A percentile compares a stretch with the other conserved stretches of the same genome.
These are phyloP conservation scores for Sinocyclocheilus grahami DNA, from an alignment of 2,113 vertebrate species.

Conservation along the genomic window DNA sequence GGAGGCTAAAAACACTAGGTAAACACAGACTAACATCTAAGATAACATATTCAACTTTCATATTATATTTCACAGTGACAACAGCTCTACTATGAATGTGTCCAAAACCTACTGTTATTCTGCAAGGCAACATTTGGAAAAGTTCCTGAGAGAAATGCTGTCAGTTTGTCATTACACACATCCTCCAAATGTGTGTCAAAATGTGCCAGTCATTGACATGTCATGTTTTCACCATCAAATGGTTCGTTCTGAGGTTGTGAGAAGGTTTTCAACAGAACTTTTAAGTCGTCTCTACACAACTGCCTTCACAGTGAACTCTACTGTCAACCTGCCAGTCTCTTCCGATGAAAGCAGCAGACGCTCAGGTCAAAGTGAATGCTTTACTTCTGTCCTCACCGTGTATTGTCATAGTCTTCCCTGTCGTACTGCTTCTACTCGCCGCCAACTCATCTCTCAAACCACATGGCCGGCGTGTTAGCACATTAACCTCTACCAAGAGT, in stretches of 20 bases:
- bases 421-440: slow-evolving; percentile 16
- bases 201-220: slow-evolving; percentile 21
- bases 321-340: slow-evolving; percentile 26
- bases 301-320: slow-evolving; percentile 15
- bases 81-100: not conserved
- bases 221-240: slow-evolving; percentile 32
- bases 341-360: slow-evolving; percentile 33
- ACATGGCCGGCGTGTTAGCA: slow-evolving; percentile 22
- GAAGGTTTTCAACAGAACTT: slow-evolving; percentile 7
- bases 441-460: slow-evolving; percentile 49
- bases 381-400: slow-evolving; percentile 42
- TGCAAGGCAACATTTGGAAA: not conserved
- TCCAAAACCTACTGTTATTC: not conserved
- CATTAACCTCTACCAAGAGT: slow-evolving; percentile 43
- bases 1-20: not conserved
- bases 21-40: not conserved
- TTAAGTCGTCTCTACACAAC: slow-evolving; percentile 1
- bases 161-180: slow-evolving; percentile 18
- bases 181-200: slow-evolving; percentile 4
- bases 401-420: slow-evolving; percentile 49
- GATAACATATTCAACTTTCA: not conserved
- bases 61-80: not conserved
- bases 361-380: slow-evolving; percentile 49
- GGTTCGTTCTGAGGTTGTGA: not conserved
- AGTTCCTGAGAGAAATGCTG: slow-evolving; percentile 12